A percentile compares a stretch with the other conserved stretches of the same genome.
Conservation (phyloP, 2,888 invertebrate genomes). For the Diaperis boleti region DNA sequence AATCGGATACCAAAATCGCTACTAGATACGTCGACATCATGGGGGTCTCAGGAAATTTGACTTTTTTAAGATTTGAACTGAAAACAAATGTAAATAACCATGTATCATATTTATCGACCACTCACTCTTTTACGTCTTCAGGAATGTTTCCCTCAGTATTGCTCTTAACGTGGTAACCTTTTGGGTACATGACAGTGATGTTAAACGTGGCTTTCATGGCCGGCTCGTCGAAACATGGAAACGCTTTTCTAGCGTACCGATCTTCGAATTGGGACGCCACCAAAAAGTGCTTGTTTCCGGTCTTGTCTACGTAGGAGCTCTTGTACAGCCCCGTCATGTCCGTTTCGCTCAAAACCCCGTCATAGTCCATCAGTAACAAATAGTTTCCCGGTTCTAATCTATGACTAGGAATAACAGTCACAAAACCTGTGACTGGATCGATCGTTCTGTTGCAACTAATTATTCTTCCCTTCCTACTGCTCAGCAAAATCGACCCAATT, state of each 20-base stretch:
- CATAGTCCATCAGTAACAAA: slow-evolving; percentile 52
- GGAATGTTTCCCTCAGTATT: too few species aligned
- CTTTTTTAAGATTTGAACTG: too few species aligned
- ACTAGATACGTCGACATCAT: too few species aligned
- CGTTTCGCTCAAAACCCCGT: slow-evolving; percentile 58
- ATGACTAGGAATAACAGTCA: neutral
- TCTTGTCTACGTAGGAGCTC: slow-evolving; percentile 51
- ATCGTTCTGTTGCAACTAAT: neutral
- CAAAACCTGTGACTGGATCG: neutral
- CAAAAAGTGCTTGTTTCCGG: slow-evolving; percentile 65
- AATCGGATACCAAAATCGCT: too few species aligned
- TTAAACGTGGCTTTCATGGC: slow-evolving; percentile 75
- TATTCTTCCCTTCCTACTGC: neutral
- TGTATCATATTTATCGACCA: too few species aligned
- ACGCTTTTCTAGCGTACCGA: slow-evolving; percentile 75
- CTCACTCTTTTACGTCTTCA: too few species aligned
- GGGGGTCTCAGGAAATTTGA: too few species aligned
- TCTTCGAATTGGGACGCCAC: slow-evolving; percentile 79
- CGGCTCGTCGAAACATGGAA: slow-evolving; percentile 85
- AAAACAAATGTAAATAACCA: too few species aligned
- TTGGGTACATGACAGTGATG: slow-evolving; percentile 64
- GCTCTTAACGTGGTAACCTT: slow-evolving; percentile 54
- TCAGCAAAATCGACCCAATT: neutral
- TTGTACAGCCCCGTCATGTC: slow-evolving; percentile 67
- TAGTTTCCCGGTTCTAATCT: slow-evolving; percentile 38